Evolutionary conservation across 2,888 invertebrate genomes (phyloP).

Genomic region (Agonum fuliginosum): DNA sequence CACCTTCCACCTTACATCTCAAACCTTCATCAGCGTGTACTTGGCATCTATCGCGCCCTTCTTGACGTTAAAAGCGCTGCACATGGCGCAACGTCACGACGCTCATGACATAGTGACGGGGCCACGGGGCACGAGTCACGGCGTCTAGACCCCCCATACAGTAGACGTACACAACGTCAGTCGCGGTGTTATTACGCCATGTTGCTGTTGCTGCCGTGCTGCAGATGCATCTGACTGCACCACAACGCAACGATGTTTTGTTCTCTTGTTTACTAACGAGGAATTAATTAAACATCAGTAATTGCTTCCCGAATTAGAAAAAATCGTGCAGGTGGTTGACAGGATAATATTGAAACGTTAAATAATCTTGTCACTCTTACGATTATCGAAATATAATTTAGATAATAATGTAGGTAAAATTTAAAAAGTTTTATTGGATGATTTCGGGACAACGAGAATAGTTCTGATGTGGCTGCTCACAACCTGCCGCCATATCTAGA

Average conservation of each 20-base stretch:
- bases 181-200: slow-evolving; percentile 10
- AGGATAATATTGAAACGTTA: too few species aligned
- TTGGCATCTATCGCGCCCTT: background rate
- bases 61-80: background rate
- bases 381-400: too few species aligned
- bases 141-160: background rate
- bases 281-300: background rate
- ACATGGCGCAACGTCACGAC: background rate
- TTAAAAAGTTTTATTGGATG: too few species aligned
- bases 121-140: background rate
- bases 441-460: too few species aligned
- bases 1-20: background rate
- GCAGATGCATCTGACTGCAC: slow-evolving; percentile 30
- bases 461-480: too few species aligned
- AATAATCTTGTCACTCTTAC: too few species aligned
- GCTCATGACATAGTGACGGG: background rate
- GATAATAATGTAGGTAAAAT: too few species aligned
- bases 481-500: too few species aligned
- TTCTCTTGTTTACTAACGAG: background rate
- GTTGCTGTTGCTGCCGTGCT: slow-evolving; percentile 2
- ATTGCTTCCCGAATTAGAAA: background rate
- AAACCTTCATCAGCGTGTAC: background rate
- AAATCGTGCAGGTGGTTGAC: background rate
- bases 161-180: background rate
- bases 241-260: background rate